Evolutionary conservation across 2,113 vertebrate species (phyloP), one percentile per base, ranked within the genome.

Genomic region (Regulus satrapa): DNA sequence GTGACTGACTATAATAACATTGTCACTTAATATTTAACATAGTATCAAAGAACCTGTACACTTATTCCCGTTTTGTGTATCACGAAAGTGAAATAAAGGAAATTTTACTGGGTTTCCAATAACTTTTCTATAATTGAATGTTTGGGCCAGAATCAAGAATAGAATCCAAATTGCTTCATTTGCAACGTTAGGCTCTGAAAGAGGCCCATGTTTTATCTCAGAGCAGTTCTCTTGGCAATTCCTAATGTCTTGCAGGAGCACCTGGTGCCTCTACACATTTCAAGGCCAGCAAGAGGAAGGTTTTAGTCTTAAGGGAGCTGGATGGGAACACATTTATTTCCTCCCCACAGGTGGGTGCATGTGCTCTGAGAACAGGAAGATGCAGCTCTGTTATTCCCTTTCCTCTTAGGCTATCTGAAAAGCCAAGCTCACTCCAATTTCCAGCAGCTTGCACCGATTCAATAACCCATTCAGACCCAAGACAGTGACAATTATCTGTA

Each of bases 131-230:
- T 88, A 76, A 92, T 75, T 89, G 95, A 89, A 91, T 88, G 88
- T 52, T 92, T 72, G 86, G 61, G 49, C 31, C 81, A 16, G 59
- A 94, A 49, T 73, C 69, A 93, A 66, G 89, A 76, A 85, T 0
- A 32, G 91, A 96, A 89, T 89, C 62, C 66, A 92, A 92, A 94
- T 58, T 41, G 72, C 88, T 94, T 94, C 82, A 82, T 95, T 92
- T 89, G 69, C 87, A 68, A 14, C 0, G 4, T 8, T 46, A 72
- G 43, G 14, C 61, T 85, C 77, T 64, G 56, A 95, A 73, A 26
- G n/a, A 64, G 55, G 36, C 43, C 12, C n/a, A 34, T 29, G 51
- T 38, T 93, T 66, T 81, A 41, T 66, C 74, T 85, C 26, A 1
- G 76, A 89, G 76, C 31, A 14, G 61, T 31, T 91, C 80, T 68